phyloP scores from a whole-genome alignment of 2,888 invertebrate genomes.

The Hemicrepidius hirtus region DNA sequence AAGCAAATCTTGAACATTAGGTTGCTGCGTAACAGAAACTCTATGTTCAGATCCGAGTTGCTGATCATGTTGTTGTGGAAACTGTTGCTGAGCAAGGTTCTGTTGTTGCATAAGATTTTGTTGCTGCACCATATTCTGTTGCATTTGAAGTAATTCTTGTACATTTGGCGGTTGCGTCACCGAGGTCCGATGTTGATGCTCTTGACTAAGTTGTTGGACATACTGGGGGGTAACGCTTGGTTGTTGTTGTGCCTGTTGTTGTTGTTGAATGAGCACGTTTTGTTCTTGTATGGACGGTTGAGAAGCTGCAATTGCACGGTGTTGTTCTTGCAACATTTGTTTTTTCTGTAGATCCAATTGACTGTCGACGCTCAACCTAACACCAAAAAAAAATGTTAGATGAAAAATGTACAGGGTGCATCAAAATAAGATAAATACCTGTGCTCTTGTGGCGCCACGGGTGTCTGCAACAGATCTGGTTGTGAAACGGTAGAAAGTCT shows the following conservation, averaged over 20 bases:
- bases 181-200: conserved; percentile 55
- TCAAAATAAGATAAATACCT: conserved; percentile 26
- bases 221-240: conserved; percentile 20
- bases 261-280: conserved; percentile 4
- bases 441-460: conserved; percentile 56
- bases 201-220: conserved; percentile 40
- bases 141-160: conserved; percentile 55
- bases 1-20: conserved; percentile 58
- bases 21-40: conserved; percentile 57
- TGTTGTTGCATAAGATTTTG: conserved; percentile 56
- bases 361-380: conserved; percentile 67
- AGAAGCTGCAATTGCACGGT: conserved; percentile 23
- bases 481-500: conserved; percentile 68
- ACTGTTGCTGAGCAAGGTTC: conserved; percentile 14
- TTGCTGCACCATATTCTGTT: conserved; percentile 51
- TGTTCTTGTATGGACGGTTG: conserved; percentile 42
- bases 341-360: conserved; percentile 66
- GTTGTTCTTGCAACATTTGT: conserved; percentile 62
- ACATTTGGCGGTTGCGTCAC: conserved; percentile 58
- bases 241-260: conserved; percentile 18
- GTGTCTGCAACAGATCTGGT: conserved; percentile 65
- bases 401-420: no score
- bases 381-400: background rate
- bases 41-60: conserved; percentile 51
- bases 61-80: conserved; percentile 45